Conservation (phyloP, 2,797 vertebrate genomes). For the Rhinoraja longicauda region DNA sequence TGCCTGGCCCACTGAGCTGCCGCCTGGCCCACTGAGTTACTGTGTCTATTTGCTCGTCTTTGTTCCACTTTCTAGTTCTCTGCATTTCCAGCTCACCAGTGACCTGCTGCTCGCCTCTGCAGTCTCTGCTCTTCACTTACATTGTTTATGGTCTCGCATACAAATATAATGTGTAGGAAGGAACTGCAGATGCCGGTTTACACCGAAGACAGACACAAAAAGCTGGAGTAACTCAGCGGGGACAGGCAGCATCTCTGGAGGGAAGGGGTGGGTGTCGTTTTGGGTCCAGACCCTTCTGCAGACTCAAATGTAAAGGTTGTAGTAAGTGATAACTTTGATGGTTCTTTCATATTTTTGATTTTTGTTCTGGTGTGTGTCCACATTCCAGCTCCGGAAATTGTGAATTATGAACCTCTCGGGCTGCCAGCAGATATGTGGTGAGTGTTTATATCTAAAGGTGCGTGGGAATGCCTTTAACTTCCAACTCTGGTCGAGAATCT, state of each 20-base stretch:
- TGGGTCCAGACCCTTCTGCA: too few species aligned
- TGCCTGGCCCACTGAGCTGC: too few species aligned
- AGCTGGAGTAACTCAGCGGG: too few species aligned
- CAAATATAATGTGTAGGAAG: too few species aligned
- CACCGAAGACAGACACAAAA: too few species aligned
- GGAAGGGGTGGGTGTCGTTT: too few species aligned
- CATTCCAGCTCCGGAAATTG: slow-evolving; percentile 93
- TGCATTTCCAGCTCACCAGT: neutral
- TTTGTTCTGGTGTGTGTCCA: neutral
- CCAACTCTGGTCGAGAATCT: neutral
- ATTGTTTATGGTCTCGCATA: neutral
- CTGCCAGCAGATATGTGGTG: slow-evolving; percentile 96
- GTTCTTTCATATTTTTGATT: neutral
- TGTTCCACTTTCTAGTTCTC: neutral
- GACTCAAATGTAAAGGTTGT: neutral
- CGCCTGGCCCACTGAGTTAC: too few species aligned
- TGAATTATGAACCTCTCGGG: slow-evolving; percentile 91
- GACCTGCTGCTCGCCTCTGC: neutral
- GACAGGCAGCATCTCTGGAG: too few species aligned
- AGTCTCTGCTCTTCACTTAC: too few species aligned
- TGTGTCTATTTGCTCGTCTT: too few species aligned
- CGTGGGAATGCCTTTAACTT: too few species aligned
- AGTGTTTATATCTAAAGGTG: slow-evolving; percentile 48
- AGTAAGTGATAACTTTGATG: neutral
- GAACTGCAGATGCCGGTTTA: too few species aligned